These are phyloP conservation scores for Epistrophe grossulariae DNA, from an alignment of 2,888 invertebrate genomes.

Conservation along the genomic window DNA sequence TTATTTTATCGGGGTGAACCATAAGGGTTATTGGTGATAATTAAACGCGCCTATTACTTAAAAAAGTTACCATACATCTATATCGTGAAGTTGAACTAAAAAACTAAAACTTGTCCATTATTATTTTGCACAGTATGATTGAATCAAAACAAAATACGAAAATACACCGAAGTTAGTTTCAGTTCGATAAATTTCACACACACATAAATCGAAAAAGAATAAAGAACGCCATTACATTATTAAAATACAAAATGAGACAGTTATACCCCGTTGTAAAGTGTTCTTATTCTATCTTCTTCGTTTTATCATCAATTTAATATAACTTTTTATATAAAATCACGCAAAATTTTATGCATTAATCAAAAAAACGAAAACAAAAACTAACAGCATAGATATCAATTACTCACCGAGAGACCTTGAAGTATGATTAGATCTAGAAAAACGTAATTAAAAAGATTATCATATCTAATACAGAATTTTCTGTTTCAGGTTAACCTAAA, in stretches of 20 bases:
- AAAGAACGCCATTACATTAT: slow-evolving; percentile 47
- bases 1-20: too few relatives aligned
- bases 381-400: background rate
- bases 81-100: too few relatives aligned
- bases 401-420: background rate
- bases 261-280: slow-evolving; percentile 41
- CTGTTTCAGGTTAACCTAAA: slow-evolving; percentile 26
- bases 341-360: background rate
- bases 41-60: too few relatives aligned
- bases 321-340: slow-evolving; percentile 11
- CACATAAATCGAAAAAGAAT: background rate
- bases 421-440: background rate
- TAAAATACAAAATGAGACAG: slow-evolving; percentile 60
- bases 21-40: too few relatives aligned
- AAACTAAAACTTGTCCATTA: background rate
- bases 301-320: slow-evolving; percentile 14
- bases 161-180: slow-evolving; percentile 39
- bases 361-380: background rate
- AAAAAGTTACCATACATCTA: too few relatives aligned
- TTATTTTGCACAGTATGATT: slow-evolving; percentile 30
- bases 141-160: slow-evolving; percentile 45
- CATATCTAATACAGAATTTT: background rate
- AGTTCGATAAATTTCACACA: slow-evolving; percentile 2
- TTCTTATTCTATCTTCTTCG: slow-evolving; percentile 7
- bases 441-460: background rate